Conservation (phyloP, 2,888 invertebrate species). For the Epirrhoe alternata region DNA sequence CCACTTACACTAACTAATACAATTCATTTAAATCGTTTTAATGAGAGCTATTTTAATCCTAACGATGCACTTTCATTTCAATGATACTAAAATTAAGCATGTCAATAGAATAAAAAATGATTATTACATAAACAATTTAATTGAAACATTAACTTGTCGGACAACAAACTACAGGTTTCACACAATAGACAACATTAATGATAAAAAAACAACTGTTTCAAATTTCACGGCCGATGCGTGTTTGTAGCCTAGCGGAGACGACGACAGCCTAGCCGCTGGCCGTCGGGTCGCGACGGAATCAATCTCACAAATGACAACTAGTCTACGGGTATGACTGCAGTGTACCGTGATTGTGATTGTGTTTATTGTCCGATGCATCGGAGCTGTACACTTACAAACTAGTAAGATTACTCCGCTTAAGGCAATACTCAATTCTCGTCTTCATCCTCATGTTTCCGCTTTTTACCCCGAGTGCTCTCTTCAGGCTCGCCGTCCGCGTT, state of each 20-base stretch:
- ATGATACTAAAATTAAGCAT: constrained; percentile 81
- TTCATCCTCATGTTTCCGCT: constrained; percentile 86
- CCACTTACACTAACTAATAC: constrained; percentile 73
- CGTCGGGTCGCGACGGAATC: constrained; percentile 48
- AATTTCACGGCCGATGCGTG: constrained; percentile 50
- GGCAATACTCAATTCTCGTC: constrained; percentile 83
- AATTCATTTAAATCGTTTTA: constrained; percentile 63
- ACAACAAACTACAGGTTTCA: constrained; percentile 82
- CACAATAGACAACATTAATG: constrained; percentile 73
- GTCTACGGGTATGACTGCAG: constrained; percentile 60
- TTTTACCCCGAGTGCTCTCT: constrained; percentile 86
- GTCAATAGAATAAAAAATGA: constrained; percentile 82
- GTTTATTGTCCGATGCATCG: constrained; percentile 83
- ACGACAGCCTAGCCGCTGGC: constrained; percentile 44
- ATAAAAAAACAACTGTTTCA: constrained; percentile 61
- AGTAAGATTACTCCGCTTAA: constrained; percentile 81
- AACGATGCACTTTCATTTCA: constrained; percentile 77
- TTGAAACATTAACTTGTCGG: constrained; percentile 80
- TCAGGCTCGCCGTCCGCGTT: constrained; percentile 73
- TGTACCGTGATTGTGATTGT: constrained; percentile 60
- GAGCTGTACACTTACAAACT: constrained; percentile 84
- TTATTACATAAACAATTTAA: constrained; percentile 83
- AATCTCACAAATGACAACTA: constrained; percentile 77
- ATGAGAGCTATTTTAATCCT: constrained; percentile 78
- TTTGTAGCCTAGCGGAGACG: constrained; percentile 50